Evolutionary conservation across 1,140 invertebrate genomes (phyloP), one percentile per base, ranked within the genome.

Genomic region (Drosophila ohnishii): DNA sequence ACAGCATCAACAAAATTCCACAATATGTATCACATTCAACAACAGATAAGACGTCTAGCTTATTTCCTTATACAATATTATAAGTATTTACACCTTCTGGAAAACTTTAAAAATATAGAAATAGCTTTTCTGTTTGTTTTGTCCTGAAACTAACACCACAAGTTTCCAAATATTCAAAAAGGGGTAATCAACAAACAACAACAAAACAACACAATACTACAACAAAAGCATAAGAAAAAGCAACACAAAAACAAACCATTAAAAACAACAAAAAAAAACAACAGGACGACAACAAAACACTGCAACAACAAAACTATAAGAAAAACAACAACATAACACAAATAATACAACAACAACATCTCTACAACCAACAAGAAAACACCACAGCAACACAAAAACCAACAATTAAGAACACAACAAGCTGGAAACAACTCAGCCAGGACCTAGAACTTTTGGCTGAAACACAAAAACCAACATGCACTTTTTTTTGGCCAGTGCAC

Each of bases 331-430:
- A 40, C 7, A 8, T n/a, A 40, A 40, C 39, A 40, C 14, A n/a
- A 40, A 16, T n/a, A 40, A 40, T 3, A 16, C 40, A n/a, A n/a
- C 9, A 50, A 34, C 11, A 19, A 53, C 28, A 50, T n/a, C 6
- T 44, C n/a, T 10, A 34, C n/a, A 51, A 51, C 30, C 34, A 22
- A 22, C 32, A 53, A 14, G 11, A 35, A 34, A 35, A 35, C 32
- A 22, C 32, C 5, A 32, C 28, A 50, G 22, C 50, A 19, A 9
- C 32, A 35, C 8, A 53, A 53, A 53, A 34, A 35, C 50, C 50
- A 35, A 53, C 16, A 53, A 53, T 53, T 53, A 35, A 53, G 50
- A 53, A 35, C 50, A 53, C 50, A 53, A 35, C 50, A 53, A 53
- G 32, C 32, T 22, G 19, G 13, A 10, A 55, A 55, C 51, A 25